Evolutionary conservation across 1,140 invertebrate genomes (phyloP), one percentile per base, ranked within the genome.

Genomic region (Pseudomyrmex sp.): DNA sequence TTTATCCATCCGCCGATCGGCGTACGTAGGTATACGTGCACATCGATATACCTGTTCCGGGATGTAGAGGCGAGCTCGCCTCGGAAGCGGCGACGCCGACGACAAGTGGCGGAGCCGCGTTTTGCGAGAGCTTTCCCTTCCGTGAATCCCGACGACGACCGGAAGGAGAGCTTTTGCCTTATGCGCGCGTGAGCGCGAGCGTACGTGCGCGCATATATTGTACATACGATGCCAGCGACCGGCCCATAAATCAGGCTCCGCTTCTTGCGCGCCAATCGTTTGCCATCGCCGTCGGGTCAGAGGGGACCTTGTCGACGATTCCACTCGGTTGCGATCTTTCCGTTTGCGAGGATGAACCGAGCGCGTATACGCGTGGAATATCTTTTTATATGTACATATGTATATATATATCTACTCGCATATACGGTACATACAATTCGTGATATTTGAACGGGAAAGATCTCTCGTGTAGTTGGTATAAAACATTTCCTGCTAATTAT

Each of bases 191-290:
- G 54, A 23, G 12, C 26, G 10, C 13, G 54, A 23, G 72, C 50
- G 35, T 70, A 62, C 23, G 68, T 85, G 72, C 56, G 58, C 46
- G 58, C 35, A 26, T 46, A 59, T 68, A 35, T 35, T 35, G 10
- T 68, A 65, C 23, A 52, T 56, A 56, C 35, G 48, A 50, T 72
- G 59, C 58, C 88, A 86, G 89, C 88, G 85, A 91, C 88, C 72
- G 82, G 87, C 84, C 90, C 88, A 93, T 93, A 93, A 93, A 93
- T 93, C 92, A 93, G 91, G 73, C 90, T 88, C 84, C 89, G 90
- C 91, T 93, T 93, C 92, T 91, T 93, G 89, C 89, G 89, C 87
- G 87, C 88, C 82, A 90, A 91, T 93, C 90, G 91, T 93, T 93
- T 92, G 92, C 92, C 91, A 93, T 91, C 89, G 91, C 73, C 88